Evolutionary conservation across 2,797 vertebrate species (phyloP).

Genomic region (Molothrus ater): DNA sequence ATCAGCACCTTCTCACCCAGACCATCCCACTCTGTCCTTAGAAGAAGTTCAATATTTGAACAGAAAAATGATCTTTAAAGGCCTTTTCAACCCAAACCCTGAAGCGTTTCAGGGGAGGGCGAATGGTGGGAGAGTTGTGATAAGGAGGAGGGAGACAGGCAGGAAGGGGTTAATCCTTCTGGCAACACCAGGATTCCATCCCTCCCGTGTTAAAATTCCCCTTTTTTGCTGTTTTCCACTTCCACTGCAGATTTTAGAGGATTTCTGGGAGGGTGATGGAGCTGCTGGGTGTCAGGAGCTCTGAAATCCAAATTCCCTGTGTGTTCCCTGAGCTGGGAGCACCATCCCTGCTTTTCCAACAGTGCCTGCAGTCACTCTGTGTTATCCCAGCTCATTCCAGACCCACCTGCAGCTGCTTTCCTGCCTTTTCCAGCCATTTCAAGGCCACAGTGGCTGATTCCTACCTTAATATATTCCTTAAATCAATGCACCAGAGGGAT

Average conservation of each 20-base stretch:
- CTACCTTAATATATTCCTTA: neutral
- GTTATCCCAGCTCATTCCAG: neutral
- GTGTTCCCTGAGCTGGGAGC: neutral
- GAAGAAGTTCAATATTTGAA: neutral
- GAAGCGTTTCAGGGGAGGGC: accelerated
- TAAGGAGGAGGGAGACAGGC: neutral
- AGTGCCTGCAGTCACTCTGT: accelerated
- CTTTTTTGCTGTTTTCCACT: neutral
- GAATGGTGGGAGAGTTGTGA: neutral
- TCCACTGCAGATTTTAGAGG: neutral
- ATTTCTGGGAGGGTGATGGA: neutral
- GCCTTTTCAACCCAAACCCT: neutral
- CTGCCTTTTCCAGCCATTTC: neutral
- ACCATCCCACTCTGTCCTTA: neutral
- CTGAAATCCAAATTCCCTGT: neutral
- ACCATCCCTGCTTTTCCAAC: neutral
- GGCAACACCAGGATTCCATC: neutral
- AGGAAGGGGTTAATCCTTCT: neutral
- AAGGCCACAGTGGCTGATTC: neutral
- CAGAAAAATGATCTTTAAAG: neutral
- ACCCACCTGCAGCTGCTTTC: neutral
- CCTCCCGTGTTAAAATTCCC: neutral
- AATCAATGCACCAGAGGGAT: neutral
- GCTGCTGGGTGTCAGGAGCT: neutral
- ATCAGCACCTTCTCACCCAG: neutral